Base-by-base conservation (phyloP, 2,797 vertebrate species). In the Strix occidentalis region DNA sequence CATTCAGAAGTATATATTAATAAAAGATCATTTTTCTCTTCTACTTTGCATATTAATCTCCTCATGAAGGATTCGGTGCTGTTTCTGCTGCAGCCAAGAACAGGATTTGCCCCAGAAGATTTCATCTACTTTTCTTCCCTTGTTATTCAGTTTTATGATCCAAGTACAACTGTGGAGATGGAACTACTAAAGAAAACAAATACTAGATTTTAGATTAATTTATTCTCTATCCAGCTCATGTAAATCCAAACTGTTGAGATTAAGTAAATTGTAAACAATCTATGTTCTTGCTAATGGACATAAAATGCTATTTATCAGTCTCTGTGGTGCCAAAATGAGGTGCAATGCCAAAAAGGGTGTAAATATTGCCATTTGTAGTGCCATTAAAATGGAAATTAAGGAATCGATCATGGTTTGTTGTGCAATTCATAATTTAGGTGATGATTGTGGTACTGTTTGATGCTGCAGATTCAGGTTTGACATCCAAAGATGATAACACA, bases 371-470 rank as follows among this genome's bases (percentile, higher is more conserved):
- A 82, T 92, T 95, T 94, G 76, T 89, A 91, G 82, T 92, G 65
- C 48, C 61, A 94, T 96, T 97, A 96, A 96, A 95, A 96, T 95
- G 90, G 71, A 96, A 96, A 96, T 96, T 53, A 95, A 71, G 66
- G 56, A 91, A 95, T 97, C 46, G 72, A 5, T 96, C 90, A 93
- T 63, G 11, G 15, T 64, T 94, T 88, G 63, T 72, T 85, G 63
- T 84, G 61, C 56, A 85, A 46, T 64, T 89, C 46, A 65, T 95
- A 91, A 92, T 93, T 95, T 84, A 93, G 21, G 29, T 86, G 88
- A 88, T 64, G 31, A 9, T 70, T 78, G 84, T 76, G 41, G 41
- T 78, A 58, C 21, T 60, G 13, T 88, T 87, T 60, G 65, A 54
- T 84, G 57, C 51, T 92, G 57, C 72, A 87, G 69, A 81, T 90